phyloP scores from a whole-genome alignment of 2,888 invertebrate genomes.

The Pelosia muscerda region DNA sequence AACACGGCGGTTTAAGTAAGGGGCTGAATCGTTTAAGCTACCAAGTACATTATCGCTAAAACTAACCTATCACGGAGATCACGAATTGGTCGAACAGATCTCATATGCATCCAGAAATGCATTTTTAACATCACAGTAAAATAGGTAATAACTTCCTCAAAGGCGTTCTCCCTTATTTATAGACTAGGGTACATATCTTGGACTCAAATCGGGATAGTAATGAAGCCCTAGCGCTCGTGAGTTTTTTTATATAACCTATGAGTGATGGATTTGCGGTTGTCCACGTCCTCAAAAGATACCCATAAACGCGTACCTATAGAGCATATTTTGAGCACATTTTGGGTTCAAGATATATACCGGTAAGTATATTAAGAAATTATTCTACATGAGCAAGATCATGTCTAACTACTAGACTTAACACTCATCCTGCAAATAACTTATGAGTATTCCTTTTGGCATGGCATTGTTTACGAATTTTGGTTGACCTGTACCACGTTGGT shows the following conservation, averaged over 20 bases:
- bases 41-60: constrained; percentile 25
- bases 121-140: constrained; percentile 47
- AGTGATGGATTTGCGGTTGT: no score
- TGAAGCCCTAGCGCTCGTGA: no score
- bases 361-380: neutral
- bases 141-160: constrained; percentile 31
- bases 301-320: no score
- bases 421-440: constrained; percentile 6
- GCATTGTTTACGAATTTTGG: constrained; percentile 31
- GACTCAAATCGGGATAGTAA: no score
- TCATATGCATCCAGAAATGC: constrained; percentile 32
- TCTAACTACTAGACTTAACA: constrained; percentile 5
- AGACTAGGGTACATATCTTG: no score
- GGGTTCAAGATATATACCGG: no score
- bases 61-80: constrained; percentile 40
- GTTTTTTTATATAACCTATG: no score
- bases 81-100: constrained; percentile 45
- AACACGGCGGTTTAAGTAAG: neutral
- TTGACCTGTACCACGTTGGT: constrained; percentile 49
- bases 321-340: no score
- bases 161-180: constrained; percentile 8
- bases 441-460: constrained; percentile 33
- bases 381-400: neutral
- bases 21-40: constrained; percentile 44
- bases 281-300: no score